Conservation (phyloP, 37 sponge, comb jelly and placozoan species). For the Oscarella lobularis region DNA sequence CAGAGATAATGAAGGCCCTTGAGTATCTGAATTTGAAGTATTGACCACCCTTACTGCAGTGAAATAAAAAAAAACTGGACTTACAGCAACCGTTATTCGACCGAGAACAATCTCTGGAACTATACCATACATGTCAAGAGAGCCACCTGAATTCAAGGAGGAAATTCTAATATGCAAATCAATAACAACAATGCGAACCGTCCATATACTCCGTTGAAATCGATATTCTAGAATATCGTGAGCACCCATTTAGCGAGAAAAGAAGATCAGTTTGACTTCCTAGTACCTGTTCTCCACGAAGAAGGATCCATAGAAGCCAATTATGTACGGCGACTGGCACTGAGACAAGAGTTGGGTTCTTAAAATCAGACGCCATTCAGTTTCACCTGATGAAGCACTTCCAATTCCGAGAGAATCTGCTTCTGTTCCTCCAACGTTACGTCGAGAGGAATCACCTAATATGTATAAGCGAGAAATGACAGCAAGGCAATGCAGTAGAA, state of each 20-base stretch:
- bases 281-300: conserved; percentile 39
- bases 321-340: conserved; percentile 78
- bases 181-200: conserved; percentile 21
- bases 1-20: conserved; percentile 75
- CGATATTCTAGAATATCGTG: conserved; percentile 31
- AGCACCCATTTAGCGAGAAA: no score
- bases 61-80: no score
- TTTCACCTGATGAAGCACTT: conserved; percentile 65
- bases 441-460: conserved; percentile 52
- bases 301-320: conserved; percentile 83
- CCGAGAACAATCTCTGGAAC: conserved; percentile 73
- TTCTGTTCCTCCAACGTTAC: conserved; percentile 69
- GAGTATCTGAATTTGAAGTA: conserved; percentile 53
- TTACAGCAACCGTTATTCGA: conserved; percentile 46
- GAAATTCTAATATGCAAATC: neutral
- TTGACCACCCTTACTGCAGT: no score
- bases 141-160: conserved; percentile 37
- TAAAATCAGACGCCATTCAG: no score
- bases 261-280: no score
- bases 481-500: neutral
- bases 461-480: neutral
- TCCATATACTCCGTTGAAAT: conserved; percentile 90
- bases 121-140: conserved; percentile 55
- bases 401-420: conserved; percentile 72
- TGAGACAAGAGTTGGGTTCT: no score